These are phyloP conservation scores for Neria commutata DNA, from an alignment of 2,888 invertebrate species.

Conservation along the genomic window DNA sequence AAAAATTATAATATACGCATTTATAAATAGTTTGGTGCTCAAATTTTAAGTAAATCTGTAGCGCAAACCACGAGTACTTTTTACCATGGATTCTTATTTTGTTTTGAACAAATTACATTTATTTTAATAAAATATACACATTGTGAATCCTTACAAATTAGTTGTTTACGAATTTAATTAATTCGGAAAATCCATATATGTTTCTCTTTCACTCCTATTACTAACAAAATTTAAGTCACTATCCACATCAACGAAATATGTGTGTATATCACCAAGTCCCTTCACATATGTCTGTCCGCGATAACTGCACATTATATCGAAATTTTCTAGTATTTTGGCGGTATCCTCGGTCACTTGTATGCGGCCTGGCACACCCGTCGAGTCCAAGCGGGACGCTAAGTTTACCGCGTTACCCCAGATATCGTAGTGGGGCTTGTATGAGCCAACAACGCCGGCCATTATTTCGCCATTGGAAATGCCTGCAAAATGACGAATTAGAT, in stretches of 20 bases:
- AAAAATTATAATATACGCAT: too few relatives aligned
- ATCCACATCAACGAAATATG: constrained; percentile 75
- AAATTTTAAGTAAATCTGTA: too few relatives aligned
- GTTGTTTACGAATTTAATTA: not conserved
- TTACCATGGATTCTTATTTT: constrained; percentile 2
- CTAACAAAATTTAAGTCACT: constrained; percentile 65
- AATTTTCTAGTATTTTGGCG: constrained; percentile 70
- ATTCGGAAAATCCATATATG: not conserved
- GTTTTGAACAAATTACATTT: not conserved
- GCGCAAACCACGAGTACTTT: too few relatives aligned
- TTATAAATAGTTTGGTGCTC: too few relatives aligned
- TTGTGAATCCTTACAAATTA: constrained; percentile 5
- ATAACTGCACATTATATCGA: constrained; percentile 72
- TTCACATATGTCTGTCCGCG: constrained; percentile 76
- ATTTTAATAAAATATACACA: constrained; percentile 25
- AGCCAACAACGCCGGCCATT: constrained; percentile 93
- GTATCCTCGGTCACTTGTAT: constrained; percentile 82
- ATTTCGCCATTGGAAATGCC: constrained; percentile 91
- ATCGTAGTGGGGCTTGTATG: constrained; percentile 92
- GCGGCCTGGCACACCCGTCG: constrained; percentile 79
- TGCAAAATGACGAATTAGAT: too few relatives aligned
- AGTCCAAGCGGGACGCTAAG: constrained; percentile 96
- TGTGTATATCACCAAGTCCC: constrained; percentile 71
- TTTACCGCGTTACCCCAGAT: constrained; percentile 98
- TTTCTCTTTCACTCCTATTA: not conserved